Evolutionary conservation across 2,797 vertebrate species (phyloP), one percentile per base, ranked within the genome.

Genomic region (Peromyscus melanophrys): DNA sequence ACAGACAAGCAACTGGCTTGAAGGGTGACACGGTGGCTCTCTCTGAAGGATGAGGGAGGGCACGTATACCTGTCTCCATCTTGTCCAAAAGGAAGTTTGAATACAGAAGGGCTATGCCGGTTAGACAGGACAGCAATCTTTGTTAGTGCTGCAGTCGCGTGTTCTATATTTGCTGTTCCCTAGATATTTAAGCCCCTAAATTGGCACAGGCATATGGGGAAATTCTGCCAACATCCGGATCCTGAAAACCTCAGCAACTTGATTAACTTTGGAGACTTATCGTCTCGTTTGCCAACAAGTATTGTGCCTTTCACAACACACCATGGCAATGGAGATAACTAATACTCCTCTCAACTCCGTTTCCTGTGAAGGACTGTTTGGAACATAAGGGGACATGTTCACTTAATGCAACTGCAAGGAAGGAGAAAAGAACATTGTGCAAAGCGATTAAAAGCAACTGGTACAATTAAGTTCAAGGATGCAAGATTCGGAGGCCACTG

Each of bases 181-280:
- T 80, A 89, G 95, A 75, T 77, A 89, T 43, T 89, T 91, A 96
- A 97, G 82, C 90, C 89, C 94, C 76, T 94, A 84, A 92, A 90
- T 69, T 96, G 94, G 95, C 89, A 80, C 19, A 6, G 23, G 55
- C 29, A 9, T 59, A 16, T 88, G 73, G 90, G 37, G 65, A 87
- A 92, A 93, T 97, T 93, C 71, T 96, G 95, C 95, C 96, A 98
- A 92, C 69, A 97, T 93, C 83, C 4, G 1, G 55, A 92, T 92
- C 86, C 88, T 93, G 65, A 93, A 96, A 96, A 97, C 89, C 83
- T 97, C 87, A 97, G 96, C 83, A 92, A 94, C 83, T 96, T 96
- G 94, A 94, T 96, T 90, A 94, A 90, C 87, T 92, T 84, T 80
- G 86, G 97, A 94, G 95, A 96, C 67, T 80, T 88, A 37, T 40